Conservation (phyloP, 2,888 invertebrate species). For the Caenorhabditis becei region DNA sequence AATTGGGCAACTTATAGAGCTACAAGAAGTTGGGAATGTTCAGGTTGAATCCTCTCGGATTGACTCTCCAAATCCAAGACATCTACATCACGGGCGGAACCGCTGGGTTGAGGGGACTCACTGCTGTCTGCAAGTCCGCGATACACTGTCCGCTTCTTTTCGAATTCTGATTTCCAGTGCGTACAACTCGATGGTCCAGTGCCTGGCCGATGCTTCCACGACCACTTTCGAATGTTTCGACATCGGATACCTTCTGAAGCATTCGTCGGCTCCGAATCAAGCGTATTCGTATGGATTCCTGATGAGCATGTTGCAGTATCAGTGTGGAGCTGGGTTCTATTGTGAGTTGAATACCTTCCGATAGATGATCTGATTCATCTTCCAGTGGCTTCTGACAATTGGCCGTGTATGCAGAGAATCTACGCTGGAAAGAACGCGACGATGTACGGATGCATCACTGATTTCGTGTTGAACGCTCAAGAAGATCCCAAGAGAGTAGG, state of each 20-base stretch:
- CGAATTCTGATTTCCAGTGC: conserved; percentile 48
- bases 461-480: conserved; percentile 59
- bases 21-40: neutral
- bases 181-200: conserved; percentile 66
- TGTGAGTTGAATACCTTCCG: too few species aligned
- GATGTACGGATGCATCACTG: conserved; percentile 61
- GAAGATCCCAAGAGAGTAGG: conserved; percentile 62
- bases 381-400: conserved; percentile 70
- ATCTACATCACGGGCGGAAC: conserved; percentile 64
- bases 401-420: conserved; percentile 66
- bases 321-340: conserved; percentile 72
- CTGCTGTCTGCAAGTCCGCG: conserved; percentile 66
- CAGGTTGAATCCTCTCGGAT: conserved; percentile 65
- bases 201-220: conserved; percentile 54
- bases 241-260: conserved; percentile 29
- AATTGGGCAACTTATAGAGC: neutral
- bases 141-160: neutral
- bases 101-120: conserved; percentile 55
- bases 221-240: conserved; percentile 67
- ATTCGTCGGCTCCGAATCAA: conserved; percentile 48
- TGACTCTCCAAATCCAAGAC: conserved; percentile 66
- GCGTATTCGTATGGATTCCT: conserved; percentile 67
- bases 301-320: conserved; percentile 69
- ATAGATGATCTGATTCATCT: neutral
- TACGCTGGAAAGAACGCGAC: conserved; percentile 65